Evolutionary conservation across 2,113 vertebrate genomes (phyloP).

Genomic region (Ciconia maguari): DNA sequence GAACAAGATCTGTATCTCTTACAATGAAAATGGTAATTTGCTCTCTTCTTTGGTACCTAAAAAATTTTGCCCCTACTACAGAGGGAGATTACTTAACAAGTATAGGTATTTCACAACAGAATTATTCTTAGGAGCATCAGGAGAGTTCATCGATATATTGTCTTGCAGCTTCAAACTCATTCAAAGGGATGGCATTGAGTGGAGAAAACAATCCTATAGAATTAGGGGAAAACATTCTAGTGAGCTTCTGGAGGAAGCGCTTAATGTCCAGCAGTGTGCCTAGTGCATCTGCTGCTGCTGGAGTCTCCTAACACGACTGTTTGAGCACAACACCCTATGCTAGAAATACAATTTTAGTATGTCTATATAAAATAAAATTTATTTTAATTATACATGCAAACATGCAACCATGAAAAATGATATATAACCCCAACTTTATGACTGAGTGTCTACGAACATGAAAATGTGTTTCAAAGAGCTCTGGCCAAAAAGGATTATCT

Average conservation of each 20-base stretch:
- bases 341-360: background rate
- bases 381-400: background rate
- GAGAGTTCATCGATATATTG: background rate
- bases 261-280: background rate
- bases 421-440: background rate
- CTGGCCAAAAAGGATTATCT: background rate
- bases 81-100: background rate
- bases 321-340: background rate
- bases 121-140: background rate
- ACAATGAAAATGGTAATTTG: background rate
- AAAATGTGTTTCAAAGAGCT: background rate
- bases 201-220: background rate
- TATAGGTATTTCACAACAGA: background rate
- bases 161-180: background rate
- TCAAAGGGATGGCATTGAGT: background rate
- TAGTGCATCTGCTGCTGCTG: background rate
- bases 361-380: background rate
- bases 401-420: background rate
- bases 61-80: background rate
- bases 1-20: background rate
- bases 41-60: background rate
- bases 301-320: background rate
- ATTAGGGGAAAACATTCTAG: background rate
- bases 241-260: background rate
- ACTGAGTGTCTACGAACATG: rapidly evolving